Evolutionary conservation across 1,140 invertebrate species (phyloP).

Genomic region (Stegodyphus mimosarum): DNA sequence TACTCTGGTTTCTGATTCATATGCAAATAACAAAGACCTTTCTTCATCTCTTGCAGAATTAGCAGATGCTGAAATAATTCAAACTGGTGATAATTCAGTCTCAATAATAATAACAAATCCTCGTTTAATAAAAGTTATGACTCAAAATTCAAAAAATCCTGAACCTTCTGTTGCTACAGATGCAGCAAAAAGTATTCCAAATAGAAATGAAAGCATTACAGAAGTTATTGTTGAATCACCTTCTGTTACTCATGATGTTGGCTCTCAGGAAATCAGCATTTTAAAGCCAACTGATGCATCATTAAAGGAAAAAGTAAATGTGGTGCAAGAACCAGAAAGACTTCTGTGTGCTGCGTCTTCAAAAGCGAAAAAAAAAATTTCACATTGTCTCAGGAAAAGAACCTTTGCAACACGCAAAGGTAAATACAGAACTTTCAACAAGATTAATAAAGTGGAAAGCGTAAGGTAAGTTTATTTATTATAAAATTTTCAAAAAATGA

Average conservation of each 20-base stretch:
- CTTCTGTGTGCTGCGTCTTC: too few relatives aligned
- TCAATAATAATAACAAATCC: conserved; percentile 32
- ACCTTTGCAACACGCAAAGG: too few relatives aligned
- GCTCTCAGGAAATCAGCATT: too few relatives aligned
- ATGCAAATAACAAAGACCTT: background rate
- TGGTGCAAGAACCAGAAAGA: too few relatives aligned
- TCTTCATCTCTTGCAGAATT: conserved; percentile 31
- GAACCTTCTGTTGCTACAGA: background rate
- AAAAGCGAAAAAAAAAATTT: too few relatives aligned
- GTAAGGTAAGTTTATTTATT: too few relatives aligned
- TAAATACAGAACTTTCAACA: too few relatives aligned
- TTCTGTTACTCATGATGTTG: background rate
- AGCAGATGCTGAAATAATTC: conserved; percentile 42
- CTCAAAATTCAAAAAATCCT: background rate
- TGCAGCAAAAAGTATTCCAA: background rate
- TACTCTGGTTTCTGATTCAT: background rate
- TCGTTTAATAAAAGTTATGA: conserved; percentile 22
- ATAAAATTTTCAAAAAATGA: too few relatives aligned
- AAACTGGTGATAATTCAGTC: conserved; percentile 19
- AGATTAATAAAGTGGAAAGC: too few relatives aligned
- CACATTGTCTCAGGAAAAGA: too few relatives aligned
- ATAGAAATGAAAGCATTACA: background rate
- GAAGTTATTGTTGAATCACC: conserved; percentile 1
- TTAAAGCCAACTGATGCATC: too few relatives aligned
- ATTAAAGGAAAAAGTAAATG: too few relatives aligned